Evolutionary conservation across 1,140 invertebrate species (phyloP), one percentile per base, ranked within the genome.

Genomic region (Leptonema lineaticorne): DNA sequence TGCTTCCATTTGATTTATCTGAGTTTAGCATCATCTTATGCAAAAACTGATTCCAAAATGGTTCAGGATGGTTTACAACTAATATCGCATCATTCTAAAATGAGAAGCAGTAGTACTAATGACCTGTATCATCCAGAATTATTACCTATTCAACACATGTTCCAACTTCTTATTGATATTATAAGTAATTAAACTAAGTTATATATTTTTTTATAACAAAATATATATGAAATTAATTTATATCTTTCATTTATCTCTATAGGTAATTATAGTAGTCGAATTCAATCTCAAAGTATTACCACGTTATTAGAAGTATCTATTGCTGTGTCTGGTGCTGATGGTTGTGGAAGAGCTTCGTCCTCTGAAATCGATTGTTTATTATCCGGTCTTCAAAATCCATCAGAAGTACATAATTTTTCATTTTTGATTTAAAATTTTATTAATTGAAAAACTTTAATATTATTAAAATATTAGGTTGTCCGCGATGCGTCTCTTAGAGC

Each of bases 401-500:
- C 81, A 14, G 76, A 79, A 75, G 80, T 80, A 22, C 9, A 63
- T 27, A 29, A 14, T 53, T 11, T 26, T 24, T 41, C 50, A 3
- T 48, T 26, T 2, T 50, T 7, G 6, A 48, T 63, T 5, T 63
- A n/a, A 18, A 14, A 24, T 27, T 50, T 29, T 4, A 2, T 24
- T 30, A 50, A 18, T 26, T 48, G 1, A 48, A 50, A 28, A 64
- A 56, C 20, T 1, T 6, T 6, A 33, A 66, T 60, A 16, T 37
- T 41, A 7, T 60, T 22, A 24, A 11, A 62, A 62, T 29, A 14
- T 14, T 26, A 86, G 69, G 85, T 87, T n/a, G 89, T 94, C 0
- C 85, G 95, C 72, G 92, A 96, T 79, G 88, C 92, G 0, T 88
- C 90, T 0, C 79, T 96, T 14, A 84, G 92, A 74, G 89, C 89